These are phyloP conservation scores for Cydia fagiglandana DNA, from an alignment of 1,140 invertebrate genomes.

Conservation along the genomic window DNA sequence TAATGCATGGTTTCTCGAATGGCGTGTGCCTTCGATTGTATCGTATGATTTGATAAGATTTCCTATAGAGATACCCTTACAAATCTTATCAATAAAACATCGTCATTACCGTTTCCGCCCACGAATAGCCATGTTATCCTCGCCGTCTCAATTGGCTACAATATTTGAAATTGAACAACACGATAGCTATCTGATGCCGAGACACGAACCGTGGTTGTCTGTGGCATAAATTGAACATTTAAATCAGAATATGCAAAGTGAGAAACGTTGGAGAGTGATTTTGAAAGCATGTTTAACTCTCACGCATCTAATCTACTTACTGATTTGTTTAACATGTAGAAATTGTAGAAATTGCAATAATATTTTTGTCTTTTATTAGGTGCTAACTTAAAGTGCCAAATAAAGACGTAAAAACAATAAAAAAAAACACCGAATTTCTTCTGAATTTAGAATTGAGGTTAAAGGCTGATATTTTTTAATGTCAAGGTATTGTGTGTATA, in stretches of 20 bases:
- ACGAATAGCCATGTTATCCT: slow-evolving; percentile 1
- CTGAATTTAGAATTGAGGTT: no score
- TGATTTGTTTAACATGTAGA: neutral
- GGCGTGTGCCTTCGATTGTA: no score
- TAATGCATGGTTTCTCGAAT: no score
- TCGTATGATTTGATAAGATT: no score
- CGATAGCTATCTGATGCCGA: neutral
- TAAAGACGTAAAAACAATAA: no score
- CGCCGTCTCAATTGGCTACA: neutral
- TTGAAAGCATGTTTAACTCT: slow-evolving; percentile 2
- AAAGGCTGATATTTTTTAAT: no score
- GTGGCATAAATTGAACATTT: slow-evolving; percentile 10
- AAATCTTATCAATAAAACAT: neutral
- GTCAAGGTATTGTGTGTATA: no score
- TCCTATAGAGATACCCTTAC: no score
- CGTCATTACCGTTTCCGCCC: neutral
- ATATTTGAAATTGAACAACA: neutral
- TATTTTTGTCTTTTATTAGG: no score
- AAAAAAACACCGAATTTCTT: no score
- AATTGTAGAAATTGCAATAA: no score
- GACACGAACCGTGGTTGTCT: neutral
- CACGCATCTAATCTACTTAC: neutral
- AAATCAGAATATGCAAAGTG: slow-evolving; percentile 3
- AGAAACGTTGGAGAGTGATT: neutral
- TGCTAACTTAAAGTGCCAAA: no score